Percentiles rank a stretch among this genome's conserved stretches.
Evolutionary conservation across 2,797 vertebrate species (phyloP).

Genomic region (Austrolebias charrua): DNA sequence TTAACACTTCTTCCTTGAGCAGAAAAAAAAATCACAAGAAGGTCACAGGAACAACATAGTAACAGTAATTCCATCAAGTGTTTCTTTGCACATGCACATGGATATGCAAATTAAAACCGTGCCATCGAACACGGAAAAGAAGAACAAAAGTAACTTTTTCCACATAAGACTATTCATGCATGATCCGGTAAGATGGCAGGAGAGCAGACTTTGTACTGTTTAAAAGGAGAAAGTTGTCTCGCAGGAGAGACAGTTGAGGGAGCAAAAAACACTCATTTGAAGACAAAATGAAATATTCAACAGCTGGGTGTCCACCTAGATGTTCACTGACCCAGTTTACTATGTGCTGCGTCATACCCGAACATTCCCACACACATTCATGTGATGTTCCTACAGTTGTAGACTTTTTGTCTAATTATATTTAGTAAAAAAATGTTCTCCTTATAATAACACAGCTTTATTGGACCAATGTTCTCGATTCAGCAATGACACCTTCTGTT

Average conservation of each 20-base stretch:
- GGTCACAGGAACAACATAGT: conserved; percentile 29
- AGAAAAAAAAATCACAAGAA: conserved; percentile 3
- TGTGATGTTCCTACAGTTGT: not conserved
- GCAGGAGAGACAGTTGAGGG: conserved; percentile 19
- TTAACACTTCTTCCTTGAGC: no score
- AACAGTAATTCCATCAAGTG: conserved; percentile 17
- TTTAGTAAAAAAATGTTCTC: conserved; percentile 8
- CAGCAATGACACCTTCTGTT: conserved; percentile 38
- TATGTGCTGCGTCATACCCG: conserved; percentile 34
- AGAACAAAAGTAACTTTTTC: conserved; percentile 9
- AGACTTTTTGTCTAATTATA: conserved; percentile 12
- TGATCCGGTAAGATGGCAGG: conserved; percentile 23
- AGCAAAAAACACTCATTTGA: conserved; percentile 47
- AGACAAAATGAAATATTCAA: conserved; percentile 69
- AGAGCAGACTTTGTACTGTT: conserved; percentile 28
- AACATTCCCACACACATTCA: conserved; percentile 11
- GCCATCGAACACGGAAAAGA: not conserved
- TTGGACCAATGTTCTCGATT: conserved; percentile 30
- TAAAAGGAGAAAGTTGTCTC: conserved; percentile 26
- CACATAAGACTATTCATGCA: conserved; percentile 29
- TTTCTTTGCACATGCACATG: conserved; percentile 3
- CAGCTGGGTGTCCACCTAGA: conserved; percentile 47
- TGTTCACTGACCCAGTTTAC: conserved; percentile 69
- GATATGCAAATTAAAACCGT: conserved; percentile 44
- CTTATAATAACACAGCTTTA: conserved; percentile 27